Percentiles rank a stretch among this genome's conserved stretches.
Conservation (phyloP, 2,888 invertebrate species). For the Chironomus riparius region DNA sequence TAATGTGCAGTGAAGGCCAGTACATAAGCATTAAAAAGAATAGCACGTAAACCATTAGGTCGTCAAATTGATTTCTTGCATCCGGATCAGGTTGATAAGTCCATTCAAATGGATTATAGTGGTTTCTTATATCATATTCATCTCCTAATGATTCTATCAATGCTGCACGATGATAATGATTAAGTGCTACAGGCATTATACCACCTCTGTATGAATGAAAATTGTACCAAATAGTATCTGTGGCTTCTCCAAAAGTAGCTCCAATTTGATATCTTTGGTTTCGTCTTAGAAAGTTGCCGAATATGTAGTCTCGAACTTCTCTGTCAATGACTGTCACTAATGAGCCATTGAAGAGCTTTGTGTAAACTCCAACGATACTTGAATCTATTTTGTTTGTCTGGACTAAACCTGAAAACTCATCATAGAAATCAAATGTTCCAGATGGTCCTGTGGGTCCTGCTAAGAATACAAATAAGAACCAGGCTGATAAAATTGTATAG, state of each 20-base stretch:
- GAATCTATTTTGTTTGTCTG: neutral
- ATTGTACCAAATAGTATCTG: neutral
- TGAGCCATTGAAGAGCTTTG: neutral
- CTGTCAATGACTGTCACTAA: neutral
- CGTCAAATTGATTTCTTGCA: neutral
- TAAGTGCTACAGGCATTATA: neutral
- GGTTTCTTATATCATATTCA: neutral
- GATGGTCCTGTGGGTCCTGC: neutral
- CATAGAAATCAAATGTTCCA: neutral
- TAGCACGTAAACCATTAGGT: neutral
- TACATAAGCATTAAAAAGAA: slow-evolving; percentile 21
- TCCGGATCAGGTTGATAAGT: neutral
- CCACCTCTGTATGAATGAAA: neutral
- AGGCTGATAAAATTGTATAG: neutral
- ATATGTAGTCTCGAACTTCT: neutral
- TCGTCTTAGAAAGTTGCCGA: neutral
- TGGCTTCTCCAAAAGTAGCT: neutral
- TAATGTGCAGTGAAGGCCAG: neutral
- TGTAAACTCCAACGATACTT: neutral
- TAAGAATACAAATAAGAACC: neutral
- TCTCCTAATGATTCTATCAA: neutral
- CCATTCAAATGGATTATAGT: neutral
- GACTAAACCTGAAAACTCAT: neutral
- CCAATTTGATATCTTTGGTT: neutral
- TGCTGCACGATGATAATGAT: neutral